A percentile compares a stretch with the other conserved stretches of the same genome.
phyloP scores from a whole-genome alignment of 2,113 vertebrate species.

The Channa maculata region DNA sequence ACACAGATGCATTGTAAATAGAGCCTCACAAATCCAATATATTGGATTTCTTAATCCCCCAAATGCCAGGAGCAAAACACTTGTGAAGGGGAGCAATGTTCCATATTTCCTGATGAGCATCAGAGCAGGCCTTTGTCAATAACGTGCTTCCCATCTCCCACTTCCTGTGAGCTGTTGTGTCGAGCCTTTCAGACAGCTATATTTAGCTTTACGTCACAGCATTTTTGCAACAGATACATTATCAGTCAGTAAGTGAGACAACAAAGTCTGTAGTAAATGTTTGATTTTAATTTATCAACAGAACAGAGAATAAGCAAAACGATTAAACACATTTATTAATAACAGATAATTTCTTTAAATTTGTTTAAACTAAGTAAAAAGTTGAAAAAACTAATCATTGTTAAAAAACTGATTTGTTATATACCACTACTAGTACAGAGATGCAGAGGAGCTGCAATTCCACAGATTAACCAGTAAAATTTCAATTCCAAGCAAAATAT shows the following conservation, averaged over 20 bases:
- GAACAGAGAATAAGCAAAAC: neutral
- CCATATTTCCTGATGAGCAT: constrained; percentile 75
- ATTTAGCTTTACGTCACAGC: constrained; percentile 64
- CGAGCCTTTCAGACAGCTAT: constrained; percentile 72
- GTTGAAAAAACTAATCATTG: too few species aligned
- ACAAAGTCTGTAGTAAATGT: constrained; percentile 21
- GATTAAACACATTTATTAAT: neutral
- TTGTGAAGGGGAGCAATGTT: constrained; percentile 73
- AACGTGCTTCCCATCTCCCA: constrained; percentile 63
- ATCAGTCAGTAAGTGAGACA: constrained; percentile 48
- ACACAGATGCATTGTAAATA: constrained; percentile 71
- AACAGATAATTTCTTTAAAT: too few species aligned
- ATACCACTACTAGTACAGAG: too few species aligned
- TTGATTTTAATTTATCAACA: constrained; percentile 1
- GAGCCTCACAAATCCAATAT: constrained; percentile 68
- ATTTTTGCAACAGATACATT: constrained; percentile 52
- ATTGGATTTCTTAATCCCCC: constrained; percentile 72
- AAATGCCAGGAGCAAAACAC: constrained; percentile 75
- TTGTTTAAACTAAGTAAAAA: too few species aligned
- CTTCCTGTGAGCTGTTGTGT: constrained; percentile 67
- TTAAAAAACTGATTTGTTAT: too few species aligned
- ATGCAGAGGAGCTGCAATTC: too few species aligned
- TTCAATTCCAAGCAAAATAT: too few species aligned
- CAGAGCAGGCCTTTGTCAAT: constrained; percentile 70
- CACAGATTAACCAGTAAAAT: too few species aligned